Percentiles rank a stretch among this genome's conserved stretches.
phyloP scores from a whole-genome alignment of 2,797 vertebrate species.

The Scyliorhinus canicula region DNA sequence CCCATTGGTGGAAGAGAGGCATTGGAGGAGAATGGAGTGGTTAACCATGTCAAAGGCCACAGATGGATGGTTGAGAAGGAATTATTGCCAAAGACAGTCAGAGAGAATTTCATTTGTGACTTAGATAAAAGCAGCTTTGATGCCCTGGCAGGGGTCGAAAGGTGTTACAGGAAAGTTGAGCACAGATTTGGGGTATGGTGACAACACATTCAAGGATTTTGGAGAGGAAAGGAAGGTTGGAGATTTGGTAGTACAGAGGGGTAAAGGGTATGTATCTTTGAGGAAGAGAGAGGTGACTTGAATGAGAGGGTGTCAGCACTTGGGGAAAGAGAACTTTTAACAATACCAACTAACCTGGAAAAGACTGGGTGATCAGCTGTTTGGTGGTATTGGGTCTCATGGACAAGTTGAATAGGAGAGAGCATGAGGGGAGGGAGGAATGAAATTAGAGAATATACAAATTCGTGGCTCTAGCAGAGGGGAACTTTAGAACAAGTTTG shows the following conservation, averaged over 20 bases:
- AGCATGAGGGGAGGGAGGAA: background rate
- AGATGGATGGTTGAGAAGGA: background rate
- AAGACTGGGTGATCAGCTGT: background rate
- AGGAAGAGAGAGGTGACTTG: background rate
- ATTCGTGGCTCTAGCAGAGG: background rate
- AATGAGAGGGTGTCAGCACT: background rate
- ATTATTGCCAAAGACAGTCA: background rate
- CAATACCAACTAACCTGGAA: background rate
- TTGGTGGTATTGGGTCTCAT: background rate
- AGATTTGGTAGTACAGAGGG: background rate
- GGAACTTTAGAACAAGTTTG: background rate
- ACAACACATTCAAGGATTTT: background rate
- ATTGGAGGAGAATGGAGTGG: too few relatives aligned
- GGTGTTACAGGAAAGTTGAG: background rate
- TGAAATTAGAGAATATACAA: background rate
- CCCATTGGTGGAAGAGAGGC: background rate
- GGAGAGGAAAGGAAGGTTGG: background rate
- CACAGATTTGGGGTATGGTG: background rate
- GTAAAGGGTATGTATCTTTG: background rate
- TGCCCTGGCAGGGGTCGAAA: background rate
- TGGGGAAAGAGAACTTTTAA: background rate
- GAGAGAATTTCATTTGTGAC: background rate
- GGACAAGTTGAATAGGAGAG: too few relatives aligned
- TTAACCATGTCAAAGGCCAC: too few relatives aligned
- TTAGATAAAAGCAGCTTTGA: background rate